These are phyloP conservation scores for Cataglyphis cursor DNA, from an alignment of 2,888 invertebrate genomes.

Conservation along the genomic window DNA sequence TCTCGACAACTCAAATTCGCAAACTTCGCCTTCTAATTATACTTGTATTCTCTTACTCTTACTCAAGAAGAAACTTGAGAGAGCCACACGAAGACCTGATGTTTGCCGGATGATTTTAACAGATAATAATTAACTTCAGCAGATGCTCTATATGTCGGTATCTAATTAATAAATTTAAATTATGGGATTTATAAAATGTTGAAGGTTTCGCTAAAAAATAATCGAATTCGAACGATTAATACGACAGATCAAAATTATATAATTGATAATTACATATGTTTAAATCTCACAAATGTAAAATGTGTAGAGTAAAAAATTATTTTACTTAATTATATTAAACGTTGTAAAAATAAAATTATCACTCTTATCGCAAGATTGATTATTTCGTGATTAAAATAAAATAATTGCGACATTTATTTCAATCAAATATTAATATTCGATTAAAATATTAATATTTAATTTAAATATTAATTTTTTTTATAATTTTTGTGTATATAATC, in stretches of 20 bases:
- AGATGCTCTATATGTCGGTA: not conserved
- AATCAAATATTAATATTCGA: not conserved
- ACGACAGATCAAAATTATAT: not conserved
- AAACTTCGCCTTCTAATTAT: constrained; percentile 48
- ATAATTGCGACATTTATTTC: not conserved
- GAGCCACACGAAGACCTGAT: not conserved
- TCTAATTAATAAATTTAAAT: constrained; percentile 28
- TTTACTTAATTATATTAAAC: not conserved
- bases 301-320: not conserved
- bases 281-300: not conserved
- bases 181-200: not conserved
- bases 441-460: no score
- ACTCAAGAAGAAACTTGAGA: constrained; percentile 7
- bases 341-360: not conserved
- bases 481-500: not conserved
- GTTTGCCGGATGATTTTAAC: constrained; percentile 38
- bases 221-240: not conserved
- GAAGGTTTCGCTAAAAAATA: not conserved
- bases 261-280: not conserved
- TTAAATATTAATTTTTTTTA: no score
- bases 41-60: constrained; percentile 34
- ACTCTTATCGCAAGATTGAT: not conserved
- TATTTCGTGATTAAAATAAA: no score
- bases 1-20: constrained; percentile 45
- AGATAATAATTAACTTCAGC: constrained; percentile 26